Base-by-base conservation (phyloP, 2,113 vertebrate species). In the Hyaena hyaena region DNA sequence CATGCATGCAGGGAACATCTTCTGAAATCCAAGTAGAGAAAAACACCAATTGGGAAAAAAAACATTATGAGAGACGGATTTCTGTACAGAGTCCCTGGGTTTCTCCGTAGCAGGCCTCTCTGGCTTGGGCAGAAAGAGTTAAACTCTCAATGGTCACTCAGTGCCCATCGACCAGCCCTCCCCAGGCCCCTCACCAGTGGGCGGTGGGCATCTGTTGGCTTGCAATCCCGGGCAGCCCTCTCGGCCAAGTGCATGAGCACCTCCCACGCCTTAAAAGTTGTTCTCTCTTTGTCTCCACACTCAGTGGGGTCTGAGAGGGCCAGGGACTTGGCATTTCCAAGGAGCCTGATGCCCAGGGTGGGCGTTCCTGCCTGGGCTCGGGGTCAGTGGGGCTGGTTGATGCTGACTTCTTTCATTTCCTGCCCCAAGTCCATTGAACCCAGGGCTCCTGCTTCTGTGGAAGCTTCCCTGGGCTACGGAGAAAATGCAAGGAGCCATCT, bases 141-240 rank as follows among this genome's bases (percentile, higher is more conserved):
- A 31, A 7, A 2, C 11, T 26, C 17, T 10, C 10, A 2, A 2
- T 28, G 45, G 53, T 5, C 16, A 4, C 26, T 10, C 55, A 28
- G 69, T 39, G 10, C 23, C 23, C 58, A 15, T 23, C 69, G 7
- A 21, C 23, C 8, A 0, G 4, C 2, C 7, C 9, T 50, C 24
- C 10, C 16, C 39, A 2, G 17, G 17, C 6, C 48, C 1, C 50
- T 4, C 9, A 0, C 17, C 1, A 16, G 0, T 5, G 33, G 9
- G 35, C 16, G 0, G 11, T 7, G 69, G 63, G 17, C 8, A 0
- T 16, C 35, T 39, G 10, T 26, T 23, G 10, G 33, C 33, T 43
- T 33, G 12, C 16, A 8, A 5, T 26, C 0, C 0, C 0, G 0
- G 28, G 10, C 16, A 15, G 21, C 43, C 16, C 10, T 33, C 43